These are phyloP conservation scores for Nemurella pictetii DNA, from an alignment of 2,888 invertebrate genomes.

Conservation along the genomic window DNA sequence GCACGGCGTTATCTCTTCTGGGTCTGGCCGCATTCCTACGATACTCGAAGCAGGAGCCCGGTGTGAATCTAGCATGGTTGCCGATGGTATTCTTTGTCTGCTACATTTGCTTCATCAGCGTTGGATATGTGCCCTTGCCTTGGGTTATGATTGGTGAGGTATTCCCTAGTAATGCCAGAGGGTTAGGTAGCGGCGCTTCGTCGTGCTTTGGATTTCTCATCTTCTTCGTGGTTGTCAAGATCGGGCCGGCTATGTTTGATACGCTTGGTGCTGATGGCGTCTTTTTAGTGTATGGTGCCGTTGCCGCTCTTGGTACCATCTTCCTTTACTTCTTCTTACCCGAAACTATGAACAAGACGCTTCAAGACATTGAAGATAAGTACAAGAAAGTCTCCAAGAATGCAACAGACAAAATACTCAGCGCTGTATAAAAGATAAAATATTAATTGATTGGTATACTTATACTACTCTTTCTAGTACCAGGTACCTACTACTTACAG, in stretches of 20 bases:
- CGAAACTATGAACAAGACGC: slow-evolving; percentile 69
- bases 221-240: slow-evolving; percentile 69
- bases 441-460: too few species aligned
- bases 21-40: slow-evolving; percentile 58
- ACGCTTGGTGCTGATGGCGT: slow-evolving; percentile 62
- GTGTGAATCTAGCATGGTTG: slow-evolving; percentile 54
- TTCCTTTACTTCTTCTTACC: slow-evolving; percentile 65
- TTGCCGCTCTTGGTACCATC: slow-evolving; percentile 61
- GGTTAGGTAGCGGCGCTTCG: slow-evolving; percentile 68
- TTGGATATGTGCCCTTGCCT: slow-evolving; percentile 68
- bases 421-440: neutral
- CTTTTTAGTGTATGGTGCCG: slow-evolving; percentile 64
- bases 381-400: slow-evolving; percentile 24
- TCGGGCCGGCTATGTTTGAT: slow-evolving; percentile 63
- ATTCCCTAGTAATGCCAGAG: slow-evolving; percentile 64
- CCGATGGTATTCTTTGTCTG: slow-evolving; percentile 58
- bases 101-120: slow-evolving; percentile 63
- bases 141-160: slow-evolving; percentile 75
- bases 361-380: slow-evolving; percentile 66
- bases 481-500: too few species aligned
- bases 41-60: slow-evolving; percentile 43
- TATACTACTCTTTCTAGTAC: too few species aligned
- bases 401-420: neutral
- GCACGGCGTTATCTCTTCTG: slow-evolving; percentile 63
- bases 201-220: slow-evolving; percentile 66